These are phyloP conservation scores for Syngnathoides biaculeatus DNA, from an alignment of 2,113 vertebrate species.

Conservation along the genomic window DNA sequence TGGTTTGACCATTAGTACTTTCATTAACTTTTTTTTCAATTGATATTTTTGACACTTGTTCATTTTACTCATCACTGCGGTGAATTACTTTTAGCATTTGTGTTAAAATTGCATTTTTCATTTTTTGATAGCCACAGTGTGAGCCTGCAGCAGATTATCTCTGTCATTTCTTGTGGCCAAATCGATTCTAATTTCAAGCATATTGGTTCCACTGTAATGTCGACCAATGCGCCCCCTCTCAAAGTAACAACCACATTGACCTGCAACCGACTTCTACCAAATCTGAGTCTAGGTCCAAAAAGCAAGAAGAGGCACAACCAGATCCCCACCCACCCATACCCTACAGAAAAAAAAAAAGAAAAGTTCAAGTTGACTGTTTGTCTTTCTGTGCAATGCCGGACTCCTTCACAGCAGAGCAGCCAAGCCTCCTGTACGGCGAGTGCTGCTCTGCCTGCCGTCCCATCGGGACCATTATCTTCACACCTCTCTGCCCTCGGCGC, in stretches of 20 bases:
- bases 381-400: slow-evolving; percentile 46
- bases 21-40: too few relatives aligned
- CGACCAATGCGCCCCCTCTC: neutral
- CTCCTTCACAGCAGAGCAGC: slow-evolving; percentile 66
- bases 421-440: slow-evolving; percentile 50
- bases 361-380: slow-evolving; percentile 47
- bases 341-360: slow-evolving; percentile 25
- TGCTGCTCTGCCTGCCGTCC: slow-evolving; percentile 63
- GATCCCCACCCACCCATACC: neutral
- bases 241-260: neutral
- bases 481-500: slow-evolving; percentile 59
- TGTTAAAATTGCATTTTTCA: too few relatives aligned
- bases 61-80: too few relatives aligned
- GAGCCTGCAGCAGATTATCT: too few relatives aligned
- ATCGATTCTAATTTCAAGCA: neutral
- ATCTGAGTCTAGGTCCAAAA: neutral
- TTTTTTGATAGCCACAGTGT: too few relatives aligned
- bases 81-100: too few relatives aligned
- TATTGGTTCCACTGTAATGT: neutral
- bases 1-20: too few relatives aligned
- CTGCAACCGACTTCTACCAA: neutral
- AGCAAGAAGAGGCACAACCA: neutral
- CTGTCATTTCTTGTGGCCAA: too few relatives aligned
- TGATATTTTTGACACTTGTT: too few relatives aligned
- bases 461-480: slow-evolving; percentile 71